Conservation (phyloP, 2,113 vertebrate species). For the Reinhardtius hippoglossoides region DNA sequence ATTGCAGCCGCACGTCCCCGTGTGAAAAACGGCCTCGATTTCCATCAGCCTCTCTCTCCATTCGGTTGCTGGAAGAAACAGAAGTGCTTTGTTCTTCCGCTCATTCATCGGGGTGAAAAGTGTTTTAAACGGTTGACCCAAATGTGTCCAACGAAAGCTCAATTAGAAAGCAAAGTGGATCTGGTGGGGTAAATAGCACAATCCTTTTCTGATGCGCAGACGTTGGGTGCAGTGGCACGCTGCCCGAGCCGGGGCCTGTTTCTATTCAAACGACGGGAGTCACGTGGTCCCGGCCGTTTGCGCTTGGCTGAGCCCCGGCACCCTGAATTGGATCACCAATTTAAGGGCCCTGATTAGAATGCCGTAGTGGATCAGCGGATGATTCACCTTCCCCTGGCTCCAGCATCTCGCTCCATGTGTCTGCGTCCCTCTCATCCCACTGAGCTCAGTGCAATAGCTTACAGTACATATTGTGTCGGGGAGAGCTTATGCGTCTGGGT, state of each 20-base stretch:
- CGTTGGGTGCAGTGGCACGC: constrained; percentile 41
- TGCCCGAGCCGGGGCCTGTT: constrained; percentile 55
- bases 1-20: not conserved
- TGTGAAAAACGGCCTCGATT: constrained; percentile 12
- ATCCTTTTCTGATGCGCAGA: constrained; percentile 40
- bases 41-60: constrained; percentile 9
- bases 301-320: constrained; percentile 56
- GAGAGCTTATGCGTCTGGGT: not conserved
- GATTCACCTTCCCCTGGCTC: constrained; percentile 56
- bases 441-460: not conserved
- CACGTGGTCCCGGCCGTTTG: constrained; percentile 42
- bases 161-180: constrained; percentile 56
- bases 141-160: constrained; percentile 59
- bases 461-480: not conserved
- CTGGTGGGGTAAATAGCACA: constrained; percentile 50
- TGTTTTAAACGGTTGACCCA: constrained; percentile 62
- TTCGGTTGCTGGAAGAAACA: constrained; percentile 32
- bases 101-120: constrained; percentile 56
- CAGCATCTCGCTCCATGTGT: constrained; percentile 22
- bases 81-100: constrained; percentile 49
- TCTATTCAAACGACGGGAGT: constrained; percentile 59
- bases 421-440: constrained; percentile 18
- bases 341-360: constrained; percentile 59
- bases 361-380: constrained; percentile 58
- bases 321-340: constrained; percentile 47